phyloP scores from a whole-genome alignment of 1,140 invertebrate genomes.

The Temnothorax curvispinosus region DNA sequence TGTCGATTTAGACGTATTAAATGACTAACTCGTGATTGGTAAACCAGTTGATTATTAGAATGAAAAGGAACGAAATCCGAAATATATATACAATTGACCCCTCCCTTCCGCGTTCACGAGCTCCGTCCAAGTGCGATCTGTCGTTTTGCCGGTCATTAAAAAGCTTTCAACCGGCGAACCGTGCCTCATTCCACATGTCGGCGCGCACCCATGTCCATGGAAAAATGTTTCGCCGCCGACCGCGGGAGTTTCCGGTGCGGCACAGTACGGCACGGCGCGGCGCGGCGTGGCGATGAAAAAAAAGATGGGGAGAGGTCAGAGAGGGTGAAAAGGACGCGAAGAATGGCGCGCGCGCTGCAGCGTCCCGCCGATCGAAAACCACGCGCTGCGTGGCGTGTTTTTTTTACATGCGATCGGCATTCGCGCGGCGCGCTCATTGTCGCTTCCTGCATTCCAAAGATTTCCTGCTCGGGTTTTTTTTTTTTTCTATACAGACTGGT shows the following conservation, averaged over 20 bases:
- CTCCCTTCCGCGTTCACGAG: neutral
- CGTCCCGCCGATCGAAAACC: slow-evolving; percentile 66
- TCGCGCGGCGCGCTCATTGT: slow-evolving; percentile 57
- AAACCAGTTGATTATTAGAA: slow-evolving; percentile 19
- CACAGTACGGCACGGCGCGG: slow-evolving; percentile 4
- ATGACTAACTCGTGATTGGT: neutral
- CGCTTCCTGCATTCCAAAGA: slow-evolving; percentile 58
- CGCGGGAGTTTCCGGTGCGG: slow-evolving; percentile 71
- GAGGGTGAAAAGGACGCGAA: slow-evolving; percentile 52
- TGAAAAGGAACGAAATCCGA: slow-evolving; percentile 21
- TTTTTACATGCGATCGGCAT: slow-evolving; percentile 65
- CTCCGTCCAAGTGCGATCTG: slow-evolving; percentile 46
- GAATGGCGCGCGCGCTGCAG: slow-evolving; percentile 51
- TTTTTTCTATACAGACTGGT: slow-evolving; percentile 4
- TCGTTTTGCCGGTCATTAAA: slow-evolving; percentile 79
- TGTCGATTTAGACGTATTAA: neutral
- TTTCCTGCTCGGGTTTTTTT: slow-evolving; percentile 53
- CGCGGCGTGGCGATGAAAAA: neutral
- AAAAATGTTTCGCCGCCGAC: slow-evolving; percentile 79
- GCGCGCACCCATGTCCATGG: slow-evolving; percentile 70
- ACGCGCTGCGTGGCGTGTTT: slow-evolving; percentile 44
- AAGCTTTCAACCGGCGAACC: slow-evolving; percentile 78
- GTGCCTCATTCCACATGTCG: slow-evolving; percentile 77
- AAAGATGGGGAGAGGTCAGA: neutral
- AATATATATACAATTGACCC: slow-evolving; percentile 16